Conservation (phyloP, 2,113 vertebrate genomes). For the Cervus canadensis region DNA sequence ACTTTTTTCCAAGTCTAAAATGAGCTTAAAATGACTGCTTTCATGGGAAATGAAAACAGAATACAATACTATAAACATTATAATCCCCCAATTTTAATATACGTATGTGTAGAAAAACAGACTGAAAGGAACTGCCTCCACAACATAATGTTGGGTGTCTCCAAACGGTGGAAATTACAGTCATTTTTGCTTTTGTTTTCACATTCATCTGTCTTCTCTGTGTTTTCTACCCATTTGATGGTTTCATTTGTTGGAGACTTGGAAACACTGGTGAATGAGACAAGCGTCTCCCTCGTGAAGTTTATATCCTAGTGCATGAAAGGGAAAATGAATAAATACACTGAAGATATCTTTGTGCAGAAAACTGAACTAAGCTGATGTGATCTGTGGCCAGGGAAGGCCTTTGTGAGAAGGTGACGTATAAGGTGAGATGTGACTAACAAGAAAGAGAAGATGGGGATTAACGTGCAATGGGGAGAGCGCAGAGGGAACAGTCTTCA, state of each 20-base stretch:
- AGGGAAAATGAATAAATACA: background rate
- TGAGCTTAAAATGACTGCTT: background rate
- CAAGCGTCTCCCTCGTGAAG: background rate
- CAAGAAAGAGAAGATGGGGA: background rate
- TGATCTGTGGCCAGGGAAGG: background rate
- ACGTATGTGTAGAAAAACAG: background rate
- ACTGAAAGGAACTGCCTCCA: background rate
- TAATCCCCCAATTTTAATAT: background rate
- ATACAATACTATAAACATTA: background rate
- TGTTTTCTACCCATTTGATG: background rate
- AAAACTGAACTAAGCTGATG: background rate
- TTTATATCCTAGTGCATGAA: background rate
- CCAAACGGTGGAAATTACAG: background rate
- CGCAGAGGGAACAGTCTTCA: background rate
- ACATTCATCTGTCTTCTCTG: background rate
- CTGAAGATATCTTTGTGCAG: background rate
- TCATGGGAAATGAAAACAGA: background rate
- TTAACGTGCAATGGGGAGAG: background rate
- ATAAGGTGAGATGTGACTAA: background rate
- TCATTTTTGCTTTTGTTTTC: background rate
- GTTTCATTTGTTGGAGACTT: background rate
- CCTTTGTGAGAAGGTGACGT: background rate
- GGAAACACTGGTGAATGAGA: background rate
- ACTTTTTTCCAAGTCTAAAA: background rate
- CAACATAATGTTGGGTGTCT: background rate